These are phyloP conservation scores for Gandaritis pyraliata DNA, from an alignment of 2,888 invertebrate genomes.

Conservation along the genomic window DNA sequence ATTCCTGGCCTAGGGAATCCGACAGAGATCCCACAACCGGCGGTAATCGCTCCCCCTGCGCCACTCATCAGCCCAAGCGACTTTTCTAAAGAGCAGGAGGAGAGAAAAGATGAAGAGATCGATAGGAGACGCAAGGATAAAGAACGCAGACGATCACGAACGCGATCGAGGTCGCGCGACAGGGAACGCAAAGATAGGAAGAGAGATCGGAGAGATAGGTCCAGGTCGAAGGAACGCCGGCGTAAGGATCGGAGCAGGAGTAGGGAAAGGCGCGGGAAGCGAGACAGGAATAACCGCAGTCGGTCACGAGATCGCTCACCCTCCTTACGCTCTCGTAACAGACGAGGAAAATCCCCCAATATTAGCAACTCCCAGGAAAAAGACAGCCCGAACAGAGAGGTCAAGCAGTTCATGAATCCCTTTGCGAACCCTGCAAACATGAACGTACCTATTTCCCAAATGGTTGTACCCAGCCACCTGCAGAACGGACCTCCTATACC, in stretches of 20 bases:
- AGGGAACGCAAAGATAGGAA: slow-evolving; percentile 75
- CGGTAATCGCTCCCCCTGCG: slow-evolving; percentile 75
- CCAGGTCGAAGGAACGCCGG: slow-evolving; percentile 84
- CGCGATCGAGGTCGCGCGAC: slow-evolving; percentile 67
- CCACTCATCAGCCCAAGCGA: slow-evolving; percentile 63
- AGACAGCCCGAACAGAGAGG: slow-evolving; percentile 33
- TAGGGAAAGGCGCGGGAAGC: slow-evolving; percentile 79
- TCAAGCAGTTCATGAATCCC: slow-evolving; percentile 29
- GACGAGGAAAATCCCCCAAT: slow-evolving; percentile 70
- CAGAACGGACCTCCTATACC: slow-evolving; percentile 48
- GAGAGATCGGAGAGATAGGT: slow-evolving; percentile 78
- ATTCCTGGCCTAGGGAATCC: slow-evolving; percentile 77
- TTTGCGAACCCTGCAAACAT: slow-evolving; percentile 36
- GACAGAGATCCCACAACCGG: slow-evolving; percentile 76
- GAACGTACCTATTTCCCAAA: slow-evolving; percentile 37
- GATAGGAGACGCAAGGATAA: slow-evolving; percentile 64
- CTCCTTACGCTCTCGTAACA: slow-evolving; percentile 79
- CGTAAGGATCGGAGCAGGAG: slow-evolving; percentile 85
- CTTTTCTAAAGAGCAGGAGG: slow-evolving; percentile 51
- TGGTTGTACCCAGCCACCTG: slow-evolving; percentile 44
- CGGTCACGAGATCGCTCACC: slow-evolving; percentile 83
- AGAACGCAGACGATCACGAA: slow-evolving; percentile 63
- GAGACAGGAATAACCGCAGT: slow-evolving; percentile 80
- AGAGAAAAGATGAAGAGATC: slow-evolving; percentile 60
- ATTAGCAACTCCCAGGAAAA: slow-evolving; percentile 65